Conservation (phyloP, 2,797 vertebrate genomes). For the Argentina silus region DNA sequence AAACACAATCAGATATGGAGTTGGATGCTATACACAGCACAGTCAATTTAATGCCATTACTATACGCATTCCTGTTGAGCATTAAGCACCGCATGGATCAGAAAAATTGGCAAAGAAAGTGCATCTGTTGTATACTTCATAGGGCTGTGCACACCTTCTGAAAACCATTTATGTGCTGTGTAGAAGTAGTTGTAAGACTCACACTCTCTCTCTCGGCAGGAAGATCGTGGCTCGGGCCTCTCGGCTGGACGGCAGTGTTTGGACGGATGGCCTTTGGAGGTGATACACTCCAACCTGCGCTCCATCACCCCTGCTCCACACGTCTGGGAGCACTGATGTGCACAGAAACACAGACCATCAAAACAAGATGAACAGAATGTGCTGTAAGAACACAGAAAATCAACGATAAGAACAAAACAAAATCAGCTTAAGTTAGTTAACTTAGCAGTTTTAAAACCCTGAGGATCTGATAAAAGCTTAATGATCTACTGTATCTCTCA, state of each 20-base stretch:
- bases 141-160: neutral
- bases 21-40: constrained; percentile 43
- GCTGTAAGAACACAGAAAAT: too few species aligned
- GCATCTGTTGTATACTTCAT: constrained; percentile 4
- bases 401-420: too few species aligned
- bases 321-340: constrained; percentile 87
- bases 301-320: constrained; percentile 87
- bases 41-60: constrained; percentile 58
- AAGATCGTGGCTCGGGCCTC: constrained; percentile 82
- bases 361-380: neutral
- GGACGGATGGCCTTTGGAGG: constrained; percentile 77
- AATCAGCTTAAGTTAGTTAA: too few species aligned
- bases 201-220: constrained; percentile 86
- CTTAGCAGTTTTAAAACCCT: too few species aligned
- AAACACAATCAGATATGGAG: constrained; percentile 61
- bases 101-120: constrained; percentile 3
- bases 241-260: constrained; percentile 82
- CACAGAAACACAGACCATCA: constrained; percentile 49
- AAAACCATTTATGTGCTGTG: neutral
- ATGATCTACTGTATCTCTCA: neutral
- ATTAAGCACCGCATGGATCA: constrained; percentile 19
- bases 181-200: constrained; percentile 56
- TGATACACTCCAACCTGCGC: constrained; percentile 85
- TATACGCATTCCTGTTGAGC: constrained; percentile 41
- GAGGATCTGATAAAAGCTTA: neutral